Evolutionary conservation across 2,797 vertebrate species (phyloP).

Genomic region (Myripristis murdjan): DNA sequence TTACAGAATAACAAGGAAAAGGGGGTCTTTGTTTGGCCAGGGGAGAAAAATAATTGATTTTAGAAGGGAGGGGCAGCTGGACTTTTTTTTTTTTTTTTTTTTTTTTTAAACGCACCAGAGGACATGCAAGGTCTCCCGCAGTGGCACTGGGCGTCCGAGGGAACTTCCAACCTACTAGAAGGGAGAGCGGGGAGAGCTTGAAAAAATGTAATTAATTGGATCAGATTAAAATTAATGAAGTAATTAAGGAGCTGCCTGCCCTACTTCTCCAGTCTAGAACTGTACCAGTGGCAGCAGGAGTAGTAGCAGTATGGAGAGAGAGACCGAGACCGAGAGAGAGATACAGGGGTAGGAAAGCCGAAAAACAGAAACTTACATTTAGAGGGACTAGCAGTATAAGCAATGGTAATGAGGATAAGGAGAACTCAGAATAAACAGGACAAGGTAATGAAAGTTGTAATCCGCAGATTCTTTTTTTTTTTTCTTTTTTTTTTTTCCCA

Average conservation of each 20-base stretch:
- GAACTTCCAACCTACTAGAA: constrained; percentile 66
- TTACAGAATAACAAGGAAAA: constrained; percentile 75
- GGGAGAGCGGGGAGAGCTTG: constrained; percentile 60
- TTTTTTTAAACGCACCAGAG: constrained; percentile 70
- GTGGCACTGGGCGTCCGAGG: constrained; percentile 57
- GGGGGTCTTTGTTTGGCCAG: constrained; percentile 79
- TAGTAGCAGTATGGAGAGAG: constrained; percentile 9
- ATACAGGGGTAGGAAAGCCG: constrained; percentile 19
- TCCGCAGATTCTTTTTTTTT: no score
- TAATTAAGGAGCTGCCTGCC: constrained; percentile 86
- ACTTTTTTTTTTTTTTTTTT: constrained; percentile 32
- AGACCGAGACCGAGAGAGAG: constrained; percentile 5
- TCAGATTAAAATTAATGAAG: constrained; percentile 90
- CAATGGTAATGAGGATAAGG: no score
- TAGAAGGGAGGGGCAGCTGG: constrained; percentile 41
- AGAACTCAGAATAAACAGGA: no score
- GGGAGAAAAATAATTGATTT: constrained; percentile 82
- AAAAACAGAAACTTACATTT: no score
- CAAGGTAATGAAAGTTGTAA: no score
- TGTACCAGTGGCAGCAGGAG: constrained; percentile 55
- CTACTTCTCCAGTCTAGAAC: constrained; percentile 65
- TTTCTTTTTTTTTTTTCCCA: no score
- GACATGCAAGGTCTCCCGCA: constrained; percentile 80
- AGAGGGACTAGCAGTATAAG: background rate
- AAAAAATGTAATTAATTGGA: constrained; percentile 87